These are phyloP conservation scores for Drosophila melanica DNA, from an alignment of 1,140 invertebrate species.

Conservation along the genomic window DNA sequence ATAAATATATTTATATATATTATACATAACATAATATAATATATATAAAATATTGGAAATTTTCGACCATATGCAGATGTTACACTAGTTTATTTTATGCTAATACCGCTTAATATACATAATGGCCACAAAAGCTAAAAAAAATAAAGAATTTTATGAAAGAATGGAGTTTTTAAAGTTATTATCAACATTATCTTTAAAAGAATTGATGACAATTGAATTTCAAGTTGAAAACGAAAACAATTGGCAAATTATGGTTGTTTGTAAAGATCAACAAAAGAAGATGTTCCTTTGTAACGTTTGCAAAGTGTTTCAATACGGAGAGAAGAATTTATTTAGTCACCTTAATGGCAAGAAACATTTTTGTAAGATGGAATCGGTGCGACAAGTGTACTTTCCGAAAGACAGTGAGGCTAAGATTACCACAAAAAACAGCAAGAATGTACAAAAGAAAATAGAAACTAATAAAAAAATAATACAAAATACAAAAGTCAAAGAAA, in stretches of 20 bases:
- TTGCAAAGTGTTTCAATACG: conserved; percentile 58
- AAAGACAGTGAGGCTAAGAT: not conserved
- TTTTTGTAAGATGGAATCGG: conserved; percentile 32
- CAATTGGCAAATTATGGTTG: conserved; percentile 50
- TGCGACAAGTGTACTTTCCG: conserved; percentile 29
- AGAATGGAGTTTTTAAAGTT: conserved; percentile 39
- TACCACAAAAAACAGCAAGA: not conserved
- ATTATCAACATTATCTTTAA: conserved; percentile 55
- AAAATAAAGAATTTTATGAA: conserved; percentile 35
- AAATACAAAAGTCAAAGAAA: not conserved
- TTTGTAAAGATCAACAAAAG: conserved; percentile 9
- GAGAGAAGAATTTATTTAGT: conserved; percentile 61
- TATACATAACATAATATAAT: conserved; percentile 10
- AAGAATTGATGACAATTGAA: conserved; percentile 45
- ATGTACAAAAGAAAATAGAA: not conserved
- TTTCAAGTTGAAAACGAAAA: conserved; percentile 15
- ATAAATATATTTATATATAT: conserved; percentile 5
- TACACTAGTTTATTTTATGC: conserved; percentile 21
- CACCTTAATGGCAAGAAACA: conserved; percentile 71
- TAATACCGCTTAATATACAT: conserved; percentile 20
- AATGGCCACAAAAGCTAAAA: conserved; percentile 46
- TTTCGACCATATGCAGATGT: conserved; percentile 45
- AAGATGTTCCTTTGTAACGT: conserved; percentile 53
- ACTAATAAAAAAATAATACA: not conserved
- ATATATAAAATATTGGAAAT: conserved; percentile 17